These are phyloP conservation scores for Pelodiscus sinensis DNA, from an alignment of 2,113 vertebrate genomes.

Conservation along the genomic window DNA sequence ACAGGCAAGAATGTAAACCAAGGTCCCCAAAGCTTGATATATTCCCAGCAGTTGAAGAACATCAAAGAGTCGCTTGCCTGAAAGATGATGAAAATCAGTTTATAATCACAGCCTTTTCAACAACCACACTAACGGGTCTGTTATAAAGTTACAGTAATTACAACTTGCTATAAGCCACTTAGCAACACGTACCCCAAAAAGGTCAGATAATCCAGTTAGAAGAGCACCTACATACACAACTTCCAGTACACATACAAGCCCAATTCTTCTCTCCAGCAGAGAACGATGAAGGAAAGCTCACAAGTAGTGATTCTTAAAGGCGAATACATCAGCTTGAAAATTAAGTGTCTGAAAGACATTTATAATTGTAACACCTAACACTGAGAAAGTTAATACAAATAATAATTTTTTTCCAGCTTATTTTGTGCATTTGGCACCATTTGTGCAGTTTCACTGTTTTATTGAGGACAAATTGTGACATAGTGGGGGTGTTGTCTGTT, in stretches of 20 bases:
- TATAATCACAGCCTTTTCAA: background rate
- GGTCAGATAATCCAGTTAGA: background rate
- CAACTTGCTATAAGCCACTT: background rate
- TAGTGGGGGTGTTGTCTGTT: no score
- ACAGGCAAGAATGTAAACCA: background rate
- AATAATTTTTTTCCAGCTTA: background rate
- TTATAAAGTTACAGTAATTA: fast-evolving
- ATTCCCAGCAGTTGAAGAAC: background rate
- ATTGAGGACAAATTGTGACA: background rate
- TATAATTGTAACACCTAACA: background rate
- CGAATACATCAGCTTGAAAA: background rate
- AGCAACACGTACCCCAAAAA: background rate
- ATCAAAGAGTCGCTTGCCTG: background rate
- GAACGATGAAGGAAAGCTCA: fast-evolving
- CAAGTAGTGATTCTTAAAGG: background rate
- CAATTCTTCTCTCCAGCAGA: background rate
- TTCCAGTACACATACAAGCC: background rate
- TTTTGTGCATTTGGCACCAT: background rate
- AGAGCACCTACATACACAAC: background rate
- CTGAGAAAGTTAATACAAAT: background rate
- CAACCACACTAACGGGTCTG: background rate
- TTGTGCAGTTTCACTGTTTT: background rate
- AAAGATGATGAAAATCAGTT: background rate
- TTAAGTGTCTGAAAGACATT: background rate
- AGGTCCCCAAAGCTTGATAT: background rate